phyloP scores from a whole-genome alignment of 2,888 invertebrate genomes.

The Willowsia nigromaculata region DNA sequence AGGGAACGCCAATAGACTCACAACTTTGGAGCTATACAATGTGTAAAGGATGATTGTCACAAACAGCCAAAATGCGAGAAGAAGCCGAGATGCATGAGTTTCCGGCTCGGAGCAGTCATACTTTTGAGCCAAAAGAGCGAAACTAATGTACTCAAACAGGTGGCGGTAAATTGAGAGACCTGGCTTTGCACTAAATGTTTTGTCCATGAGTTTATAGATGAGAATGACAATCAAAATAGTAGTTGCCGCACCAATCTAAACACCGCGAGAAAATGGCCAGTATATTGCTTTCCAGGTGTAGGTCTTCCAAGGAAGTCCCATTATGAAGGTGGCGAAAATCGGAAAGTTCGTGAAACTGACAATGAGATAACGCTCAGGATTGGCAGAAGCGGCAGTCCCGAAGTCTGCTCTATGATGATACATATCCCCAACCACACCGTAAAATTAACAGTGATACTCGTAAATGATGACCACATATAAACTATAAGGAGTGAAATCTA shows the following conservation, averaged over 20 bases:
- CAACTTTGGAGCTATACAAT: constrained; percentile 44
- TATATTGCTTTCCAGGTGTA: constrained; percentile 58
- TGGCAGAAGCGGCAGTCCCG: constrained; percentile 21
- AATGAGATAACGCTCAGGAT: background rate
- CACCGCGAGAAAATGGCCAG: constrained; percentile 4
- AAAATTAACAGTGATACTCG: background rate
- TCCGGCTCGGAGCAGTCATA: constrained; percentile 2
- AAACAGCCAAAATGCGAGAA: constrained; percentile 49
- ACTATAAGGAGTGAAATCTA: too few relatives aligned
- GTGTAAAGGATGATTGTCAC: constrained; percentile 39
- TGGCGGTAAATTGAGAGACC: background rate
- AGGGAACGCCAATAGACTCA: constrained; percentile 52
- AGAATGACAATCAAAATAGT: background rate
- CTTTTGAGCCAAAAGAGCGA: constrained; percentile 19
- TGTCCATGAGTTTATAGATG: background rate
- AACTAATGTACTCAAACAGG: background rate
- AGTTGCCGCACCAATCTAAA: constrained; percentile 23
- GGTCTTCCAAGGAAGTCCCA: constrained; percentile 32
- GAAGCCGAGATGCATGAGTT: background rate
- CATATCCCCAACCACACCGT: constrained; percentile 34
- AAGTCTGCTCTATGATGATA: background rate
- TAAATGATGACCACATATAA: too few relatives aligned
- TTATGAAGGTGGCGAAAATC: constrained; percentile 59
- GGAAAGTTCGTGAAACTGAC: constrained; percentile 10
- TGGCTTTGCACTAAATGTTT: background rate